Evolutionary conservation across 2,113 vertebrate species (phyloP).

Genomic region (Varanus komodoensis): DNA sequence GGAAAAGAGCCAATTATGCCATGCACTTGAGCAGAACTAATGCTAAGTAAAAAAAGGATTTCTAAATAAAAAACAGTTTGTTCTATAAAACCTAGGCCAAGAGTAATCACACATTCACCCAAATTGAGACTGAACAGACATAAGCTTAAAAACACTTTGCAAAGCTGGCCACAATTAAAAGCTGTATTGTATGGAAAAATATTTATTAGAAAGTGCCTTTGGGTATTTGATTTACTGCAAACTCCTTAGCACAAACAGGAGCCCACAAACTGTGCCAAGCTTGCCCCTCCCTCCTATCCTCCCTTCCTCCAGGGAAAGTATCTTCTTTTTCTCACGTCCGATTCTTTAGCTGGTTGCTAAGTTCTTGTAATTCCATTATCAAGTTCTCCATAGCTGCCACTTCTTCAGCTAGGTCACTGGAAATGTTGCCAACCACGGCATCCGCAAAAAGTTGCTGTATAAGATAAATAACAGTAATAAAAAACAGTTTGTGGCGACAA

Average conservation of each 20-base stretch:
- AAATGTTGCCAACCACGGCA: conserved; percentile 80
- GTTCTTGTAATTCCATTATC: conserved; percentile 85
- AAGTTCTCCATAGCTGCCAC: conserved; percentile 81
- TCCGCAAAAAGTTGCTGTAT: conserved; percentile 89
- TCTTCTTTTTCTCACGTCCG: conserved; percentile 68
- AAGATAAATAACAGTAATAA: conserved; percentile 55
- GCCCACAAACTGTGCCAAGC: conserved; percentile 9
- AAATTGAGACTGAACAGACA: background rate
- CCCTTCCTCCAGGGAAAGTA: background rate
- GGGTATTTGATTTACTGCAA: conserved; percentile 41
- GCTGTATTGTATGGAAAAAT: conserved; percentile 40
- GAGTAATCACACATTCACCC: background rate
- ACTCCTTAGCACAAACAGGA: conserved; percentile 37
- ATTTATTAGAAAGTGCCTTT: conserved; percentile 68
- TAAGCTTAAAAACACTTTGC: conserved; percentile 32
- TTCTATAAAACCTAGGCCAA: conserved; percentile 37
- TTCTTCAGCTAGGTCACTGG: conserved; percentile 80
- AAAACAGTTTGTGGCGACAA: conserved; percentile 6
- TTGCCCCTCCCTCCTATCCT: background rate
- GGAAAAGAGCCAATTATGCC: conserved; percentile 49
- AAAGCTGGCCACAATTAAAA: conserved; percentile 51
- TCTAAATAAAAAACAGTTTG: conserved; percentile 55
- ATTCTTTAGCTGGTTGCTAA: conserved; percentile 81
- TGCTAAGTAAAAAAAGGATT: conserved; percentile 28
- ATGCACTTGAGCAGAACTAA: conserved; percentile 33